Evolutionary conservation across 2,113 vertebrate genomes (phyloP).

Genomic region (Colossoma macropomum): DNA sequence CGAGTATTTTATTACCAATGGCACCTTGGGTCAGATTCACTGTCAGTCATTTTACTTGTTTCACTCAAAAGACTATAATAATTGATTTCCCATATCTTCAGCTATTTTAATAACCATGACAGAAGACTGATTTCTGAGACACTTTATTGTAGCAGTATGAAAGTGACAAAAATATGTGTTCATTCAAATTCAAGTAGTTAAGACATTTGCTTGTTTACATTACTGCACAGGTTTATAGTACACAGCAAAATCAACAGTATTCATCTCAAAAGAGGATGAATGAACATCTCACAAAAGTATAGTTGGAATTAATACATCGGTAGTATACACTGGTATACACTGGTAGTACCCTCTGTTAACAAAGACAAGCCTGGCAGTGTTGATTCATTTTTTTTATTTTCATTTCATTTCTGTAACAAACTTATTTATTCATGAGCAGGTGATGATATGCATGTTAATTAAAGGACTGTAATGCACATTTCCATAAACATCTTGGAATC

Average conservation of each 20-base stretch:
- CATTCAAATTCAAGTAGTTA: not conserved
- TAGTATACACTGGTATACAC: no score
- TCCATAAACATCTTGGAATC: not conserved
- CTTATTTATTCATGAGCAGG: no score
- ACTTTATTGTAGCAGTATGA: not conserved
- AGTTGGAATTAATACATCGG: not conserved
- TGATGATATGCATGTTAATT: not conserved
- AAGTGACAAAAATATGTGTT: not conserved
- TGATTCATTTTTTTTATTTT: no score
- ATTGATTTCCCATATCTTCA: not conserved
- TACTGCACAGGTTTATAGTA: not conserved
- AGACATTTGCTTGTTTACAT: not conserved
- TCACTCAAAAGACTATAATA: not conserved
- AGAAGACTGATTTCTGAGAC: not conserved
- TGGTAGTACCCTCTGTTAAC: no score
- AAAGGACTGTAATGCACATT: not conserved
- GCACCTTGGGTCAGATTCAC: not conserved
- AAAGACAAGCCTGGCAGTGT: no score
- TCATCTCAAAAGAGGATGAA: not conserved
- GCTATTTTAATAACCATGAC: not conserved
- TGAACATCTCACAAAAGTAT: not conserved
- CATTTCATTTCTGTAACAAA: not conserved
- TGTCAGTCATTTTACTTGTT: not conserved
- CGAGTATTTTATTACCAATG: not conserved
- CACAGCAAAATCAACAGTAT: not conserved